Conservation (phyloP, 2,113 vertebrate genomes). For the Phasianus colchicus region DNA sequence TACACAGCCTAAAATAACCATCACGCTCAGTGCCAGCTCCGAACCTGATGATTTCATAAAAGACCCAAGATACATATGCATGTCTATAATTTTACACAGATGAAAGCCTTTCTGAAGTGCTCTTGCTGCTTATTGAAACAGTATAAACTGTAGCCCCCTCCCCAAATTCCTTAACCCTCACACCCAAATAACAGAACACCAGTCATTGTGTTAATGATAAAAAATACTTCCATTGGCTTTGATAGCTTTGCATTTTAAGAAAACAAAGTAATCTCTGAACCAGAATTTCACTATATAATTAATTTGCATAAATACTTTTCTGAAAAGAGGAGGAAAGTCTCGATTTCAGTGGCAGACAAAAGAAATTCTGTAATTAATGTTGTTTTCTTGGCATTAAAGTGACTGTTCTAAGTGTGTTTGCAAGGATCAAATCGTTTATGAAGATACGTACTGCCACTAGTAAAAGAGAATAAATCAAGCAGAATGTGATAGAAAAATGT, state of each 20-base stretch:
- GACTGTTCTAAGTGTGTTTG: neutral
- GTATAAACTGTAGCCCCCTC: neutral
- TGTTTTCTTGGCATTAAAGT: neutral
- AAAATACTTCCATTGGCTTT: neutral
- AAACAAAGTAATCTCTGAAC: neutral
- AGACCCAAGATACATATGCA: neutral
- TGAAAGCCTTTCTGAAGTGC: neutral
- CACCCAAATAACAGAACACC: neutral
- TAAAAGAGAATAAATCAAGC: neutral
- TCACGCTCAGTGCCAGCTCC: neutral
- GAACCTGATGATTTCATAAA: neutral
- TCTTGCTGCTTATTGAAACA: neutral
- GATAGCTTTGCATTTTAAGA: neutral
- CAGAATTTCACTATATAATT: neutral
- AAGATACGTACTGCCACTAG: neutral
- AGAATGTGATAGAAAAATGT: neutral
- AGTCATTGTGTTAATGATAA: neutral
- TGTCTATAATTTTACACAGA: neutral
- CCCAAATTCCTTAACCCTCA: neutral
- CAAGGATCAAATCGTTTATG: neutral
- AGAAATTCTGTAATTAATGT: neutral
- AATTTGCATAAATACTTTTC: neutral
- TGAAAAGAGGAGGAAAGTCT: neutral
- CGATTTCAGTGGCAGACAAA: neutral
- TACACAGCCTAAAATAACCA: neutral